A percentile compares a stretch with the other conserved stretches of the same genome.
phyloP scores from a whole-genome alignment of 2,797 vertebrate species.

The Lepilemur ruficaudatus region DNA sequence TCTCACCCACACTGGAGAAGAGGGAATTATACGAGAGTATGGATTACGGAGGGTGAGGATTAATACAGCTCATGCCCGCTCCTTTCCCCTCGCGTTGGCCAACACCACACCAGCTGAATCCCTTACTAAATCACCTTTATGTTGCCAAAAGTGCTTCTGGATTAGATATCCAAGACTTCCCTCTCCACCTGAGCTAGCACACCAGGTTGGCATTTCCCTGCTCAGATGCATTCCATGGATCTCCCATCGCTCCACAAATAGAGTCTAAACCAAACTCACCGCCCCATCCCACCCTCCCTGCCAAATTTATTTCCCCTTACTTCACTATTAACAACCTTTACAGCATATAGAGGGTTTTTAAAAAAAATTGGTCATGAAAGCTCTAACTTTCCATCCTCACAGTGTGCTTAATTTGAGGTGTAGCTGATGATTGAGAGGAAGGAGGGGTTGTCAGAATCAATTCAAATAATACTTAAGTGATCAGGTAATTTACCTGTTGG shows the following conservation, averaged over 20 bases:
- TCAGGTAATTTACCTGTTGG: conserved; percentile 36
- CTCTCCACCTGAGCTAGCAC: not conserved
- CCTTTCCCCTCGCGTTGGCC: not conserved
- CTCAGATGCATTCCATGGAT: not conserved
- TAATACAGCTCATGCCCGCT: not conserved
- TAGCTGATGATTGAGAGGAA: conserved; percentile 56
- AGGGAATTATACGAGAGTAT: not conserved
- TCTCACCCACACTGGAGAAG: not conserved
- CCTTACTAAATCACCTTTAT: not conserved
- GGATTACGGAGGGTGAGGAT: not conserved
- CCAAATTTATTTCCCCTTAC: not conserved
- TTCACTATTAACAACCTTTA: not conserved
- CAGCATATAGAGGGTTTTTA: not conserved
- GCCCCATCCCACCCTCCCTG: no score
- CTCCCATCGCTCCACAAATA: not conserved
- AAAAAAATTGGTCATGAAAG: not conserved
- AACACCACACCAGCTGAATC: not conserved
- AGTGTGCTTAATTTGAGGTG: conserved; percentile 60
- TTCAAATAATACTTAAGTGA: conserved; percentile 62
- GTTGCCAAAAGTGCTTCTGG: not conserved
- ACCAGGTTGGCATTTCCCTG: not conserved
- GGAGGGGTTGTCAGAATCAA: conserved; percentile 42
- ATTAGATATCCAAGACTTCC: not conserved
- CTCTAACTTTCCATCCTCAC: not conserved
- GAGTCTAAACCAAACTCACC: not conserved